Conservation (phyloP, 2,888 invertebrate genomes). For the Papilio gigon region DNA sequence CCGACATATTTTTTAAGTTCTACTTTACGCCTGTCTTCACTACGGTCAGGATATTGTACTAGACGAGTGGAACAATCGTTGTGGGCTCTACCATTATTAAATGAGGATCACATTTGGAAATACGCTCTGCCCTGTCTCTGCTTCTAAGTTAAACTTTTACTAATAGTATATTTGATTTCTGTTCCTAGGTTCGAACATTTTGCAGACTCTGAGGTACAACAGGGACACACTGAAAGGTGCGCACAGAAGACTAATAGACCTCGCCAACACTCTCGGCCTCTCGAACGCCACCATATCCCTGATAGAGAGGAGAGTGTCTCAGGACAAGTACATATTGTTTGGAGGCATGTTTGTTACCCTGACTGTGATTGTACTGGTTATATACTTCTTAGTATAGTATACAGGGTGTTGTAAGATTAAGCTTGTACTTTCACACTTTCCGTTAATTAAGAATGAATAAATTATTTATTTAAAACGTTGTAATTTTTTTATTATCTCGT, state of each 20-base stretch:
- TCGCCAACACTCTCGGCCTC: slow-evolving; percentile 95
- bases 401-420: slow-evolving; percentile 12
- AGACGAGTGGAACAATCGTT: no score
- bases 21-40: no score
- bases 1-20: no score
- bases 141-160: not conserved
- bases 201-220: slow-evolving; percentile 92
- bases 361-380: slow-evolving; percentile 89
- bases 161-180: slow-evolving; percentile 6
- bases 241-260: slow-evolving; percentile 91
- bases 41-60: no score
- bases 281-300: slow-evolving; percentile 97
- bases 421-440: slow-evolving; percentile 27
- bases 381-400: slow-evolving; percentile 80
- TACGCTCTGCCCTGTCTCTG: not conserved
- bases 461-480: slow-evolving; percentile 27
- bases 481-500: slow-evolving; percentile 19
- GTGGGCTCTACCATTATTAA: no score
- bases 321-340: slow-evolving; percentile 94
- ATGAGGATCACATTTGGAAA: no score
- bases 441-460: slow-evolving; percentile 11
- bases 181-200: slow-evolving; percentile 85
- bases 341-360: slow-evolving; percentile 94
- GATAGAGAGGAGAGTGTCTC: slow-evolving; percentile 92
- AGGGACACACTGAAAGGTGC: slow-evolving; percentile 93